Conservation (phyloP, 2,888 invertebrate genomes). For the Dichetophora obliterata region DNA sequence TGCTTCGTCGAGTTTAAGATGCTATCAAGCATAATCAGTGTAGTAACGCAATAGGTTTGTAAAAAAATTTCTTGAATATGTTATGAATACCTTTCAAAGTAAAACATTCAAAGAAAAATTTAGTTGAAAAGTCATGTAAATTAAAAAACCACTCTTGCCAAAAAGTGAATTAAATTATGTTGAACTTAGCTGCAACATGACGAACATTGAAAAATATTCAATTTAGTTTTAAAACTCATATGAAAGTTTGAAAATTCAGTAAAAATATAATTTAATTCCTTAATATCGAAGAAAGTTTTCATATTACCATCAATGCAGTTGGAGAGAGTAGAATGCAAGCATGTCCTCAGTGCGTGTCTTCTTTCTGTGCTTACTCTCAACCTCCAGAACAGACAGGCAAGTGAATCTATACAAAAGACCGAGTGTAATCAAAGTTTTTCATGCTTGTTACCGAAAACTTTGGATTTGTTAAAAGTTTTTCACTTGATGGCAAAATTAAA, state of each 20-base stretch:
- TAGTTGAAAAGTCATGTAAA: too few species aligned
- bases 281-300: constrained; percentile 22
- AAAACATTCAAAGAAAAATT: too few species aligned
- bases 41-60: too few species aligned
- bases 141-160: too few species aligned
- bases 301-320: not conserved
- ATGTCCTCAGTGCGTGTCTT: not conserved
- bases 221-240: constrained; percentile 1
- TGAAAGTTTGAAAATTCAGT: constrained; percentile 12
- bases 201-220: not conserved
- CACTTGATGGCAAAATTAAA: too few species aligned
- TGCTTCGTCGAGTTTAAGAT: too few species aligned
- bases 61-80: too few species aligned
- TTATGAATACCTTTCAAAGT: too few species aligned
- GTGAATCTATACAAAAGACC: not conserved
- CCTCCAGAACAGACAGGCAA: not conserved
- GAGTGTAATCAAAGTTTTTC: constrained; percentile 6
- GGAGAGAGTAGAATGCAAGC: not conserved
- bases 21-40: too few species aligned
- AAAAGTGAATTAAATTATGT: not conserved
- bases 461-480: too few species aligned
- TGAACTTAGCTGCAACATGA: not conserved
- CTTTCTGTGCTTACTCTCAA: not conserved
- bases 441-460: not conserved
- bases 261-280: constrained; percentile 19